Evolutionary conservation across 2,113 vertebrate species (phyloP).

Genomic region (Xiphorhynchus elegans): DNA sequence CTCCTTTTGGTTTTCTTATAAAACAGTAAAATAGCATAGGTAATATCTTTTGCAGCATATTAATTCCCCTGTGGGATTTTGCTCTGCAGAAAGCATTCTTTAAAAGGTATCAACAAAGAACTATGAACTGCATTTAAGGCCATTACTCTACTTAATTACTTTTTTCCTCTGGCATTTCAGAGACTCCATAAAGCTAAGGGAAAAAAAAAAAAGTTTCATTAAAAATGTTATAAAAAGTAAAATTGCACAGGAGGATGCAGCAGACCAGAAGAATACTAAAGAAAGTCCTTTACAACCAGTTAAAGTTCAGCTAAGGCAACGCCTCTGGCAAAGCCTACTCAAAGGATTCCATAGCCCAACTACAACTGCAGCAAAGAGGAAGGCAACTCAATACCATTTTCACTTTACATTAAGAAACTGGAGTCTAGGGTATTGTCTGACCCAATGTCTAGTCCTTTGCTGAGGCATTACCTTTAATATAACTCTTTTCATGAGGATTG

Average conservation of each 20-base stretch:
- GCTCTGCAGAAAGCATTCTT: not conserved
- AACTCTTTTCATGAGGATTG: not conserved
- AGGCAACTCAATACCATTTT: not conserved
- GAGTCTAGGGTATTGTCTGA: not conserved
- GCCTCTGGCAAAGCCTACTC: not conserved
- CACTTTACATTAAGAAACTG: not conserved
- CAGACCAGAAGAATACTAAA: not conserved
- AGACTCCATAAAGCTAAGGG: not conserved
- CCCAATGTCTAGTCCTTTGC: not conserved
- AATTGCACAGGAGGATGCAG: not conserved
- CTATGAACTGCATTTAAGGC: not conserved
- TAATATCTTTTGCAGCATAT: not conserved
- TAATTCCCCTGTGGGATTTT: not conserved
- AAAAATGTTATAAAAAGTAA: constrained; percentile 5
- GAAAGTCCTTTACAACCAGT: not conserved
- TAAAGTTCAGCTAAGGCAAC: not conserved
- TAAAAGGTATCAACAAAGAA: not conserved
- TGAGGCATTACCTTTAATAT: not conserved
- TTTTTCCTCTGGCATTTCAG: not conserved
- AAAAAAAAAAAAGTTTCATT: constrained; percentile 27
- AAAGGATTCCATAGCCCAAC: not conserved
- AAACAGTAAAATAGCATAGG: not conserved
- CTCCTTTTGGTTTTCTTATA: not conserved
- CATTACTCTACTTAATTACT: constrained; percentile 16
- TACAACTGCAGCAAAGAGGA: not conserved